Conservation (phyloP, 2,113 vertebrate species). For the Anarhynchus alexandrinus region DNA sequence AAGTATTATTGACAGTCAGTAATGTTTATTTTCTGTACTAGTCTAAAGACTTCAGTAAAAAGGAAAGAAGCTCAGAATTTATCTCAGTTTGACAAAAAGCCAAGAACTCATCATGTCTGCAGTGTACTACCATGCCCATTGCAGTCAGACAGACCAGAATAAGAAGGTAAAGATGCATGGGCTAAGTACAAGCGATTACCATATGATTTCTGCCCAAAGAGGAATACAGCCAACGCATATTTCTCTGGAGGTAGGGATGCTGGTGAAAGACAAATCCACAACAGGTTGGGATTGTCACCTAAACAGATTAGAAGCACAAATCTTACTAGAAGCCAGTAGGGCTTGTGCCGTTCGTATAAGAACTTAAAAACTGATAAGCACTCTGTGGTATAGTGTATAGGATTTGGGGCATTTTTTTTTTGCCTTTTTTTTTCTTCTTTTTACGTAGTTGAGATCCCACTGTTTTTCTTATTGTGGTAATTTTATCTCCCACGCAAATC, state of each 20-base stretch:
- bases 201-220: neutral
- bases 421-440: neutral
- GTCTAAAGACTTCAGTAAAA: neutral
- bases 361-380: neutral
- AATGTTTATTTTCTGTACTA: neutral
- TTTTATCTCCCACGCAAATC: neutral
- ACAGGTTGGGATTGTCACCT: conserved; percentile 22
- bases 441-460: neutral
- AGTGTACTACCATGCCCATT: neutral
- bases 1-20: neutral
- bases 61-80: neutral
- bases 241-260: neutral
- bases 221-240: neutral
- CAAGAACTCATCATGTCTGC: neutral
- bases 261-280: neutral
- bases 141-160: neutral
- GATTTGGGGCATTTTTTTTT: neutral
- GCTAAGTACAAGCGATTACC: neutral
- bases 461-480: neutral
- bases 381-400: neutral
- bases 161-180: neutral
- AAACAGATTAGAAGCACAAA: neutral
- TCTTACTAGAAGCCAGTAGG: neutral
- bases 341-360: neutral
- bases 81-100: neutral